Conservation (phyloP, 2,888 invertebrate species). For the Sycophila texana region DNA sequence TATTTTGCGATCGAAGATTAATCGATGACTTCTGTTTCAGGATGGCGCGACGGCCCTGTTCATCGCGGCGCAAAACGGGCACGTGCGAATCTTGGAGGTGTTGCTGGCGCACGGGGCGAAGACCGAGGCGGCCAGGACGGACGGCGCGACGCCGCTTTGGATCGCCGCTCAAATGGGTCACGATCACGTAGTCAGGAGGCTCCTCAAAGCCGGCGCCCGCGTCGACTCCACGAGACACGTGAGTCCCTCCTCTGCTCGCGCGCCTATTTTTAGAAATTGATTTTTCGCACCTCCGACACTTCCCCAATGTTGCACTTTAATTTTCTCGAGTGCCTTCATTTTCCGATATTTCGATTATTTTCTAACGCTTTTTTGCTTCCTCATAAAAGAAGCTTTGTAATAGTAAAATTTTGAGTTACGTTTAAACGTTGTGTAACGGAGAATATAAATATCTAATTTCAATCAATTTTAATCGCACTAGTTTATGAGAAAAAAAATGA, state of each 20-base stretch:
- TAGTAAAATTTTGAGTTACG: too few species aligned
- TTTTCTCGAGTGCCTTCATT: slow-evolving; percentile 2
- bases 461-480: too few species aligned
- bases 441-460: too few species aligned
- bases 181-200: slow-evolving; percentile 85
- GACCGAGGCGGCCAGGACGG: slow-evolving; percentile 85
- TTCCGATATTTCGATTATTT: not conserved
- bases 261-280: slow-evolving; percentile 33
- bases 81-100: slow-evolving; percentile 85
- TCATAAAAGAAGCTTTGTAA: too few species aligned
- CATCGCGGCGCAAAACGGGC: slow-evolving; percentile 96
- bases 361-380: not conserved
- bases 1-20: not conserved
- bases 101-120: slow-evolving; percentile 85
- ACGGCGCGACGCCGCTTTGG: slow-evolving; percentile 94
- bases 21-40: slow-evolving; percentile 75
- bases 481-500: too few species aligned
- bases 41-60: slow-evolving; percentile 94
- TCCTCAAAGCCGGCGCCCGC: slow-evolving; percentile 87
- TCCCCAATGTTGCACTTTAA: not conserved
- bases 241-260: slow-evolving; percentile 63
- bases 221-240: slow-evolving; percentile 90
- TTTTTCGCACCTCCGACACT: slow-evolving; percentile 15
- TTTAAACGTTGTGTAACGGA: too few species aligned
- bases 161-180: slow-evolving; percentile 97